Percentiles rank a stretch among this genome's conserved stretches.
phyloP scores from a whole-genome alignment of 2,797 vertebrate species.

The Ceryle rudis region DNA sequence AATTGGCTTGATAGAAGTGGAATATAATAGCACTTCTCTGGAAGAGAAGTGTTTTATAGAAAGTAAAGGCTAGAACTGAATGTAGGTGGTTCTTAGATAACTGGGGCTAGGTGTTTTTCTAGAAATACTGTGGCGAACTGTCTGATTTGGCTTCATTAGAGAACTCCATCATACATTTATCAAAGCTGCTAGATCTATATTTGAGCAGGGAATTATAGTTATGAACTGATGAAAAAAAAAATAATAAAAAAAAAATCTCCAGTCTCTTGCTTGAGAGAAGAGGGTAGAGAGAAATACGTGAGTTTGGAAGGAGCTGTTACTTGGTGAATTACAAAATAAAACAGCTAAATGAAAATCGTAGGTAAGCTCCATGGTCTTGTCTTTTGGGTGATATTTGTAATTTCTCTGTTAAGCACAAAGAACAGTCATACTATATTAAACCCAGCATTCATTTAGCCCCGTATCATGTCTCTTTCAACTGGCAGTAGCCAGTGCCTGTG shows the following conservation, averaged over 20 bases:
- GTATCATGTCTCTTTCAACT: neutral
- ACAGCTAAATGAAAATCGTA: neutral
- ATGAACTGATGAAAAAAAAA: neutral
- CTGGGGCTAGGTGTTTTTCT: neutral
- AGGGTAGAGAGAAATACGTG: neutral
- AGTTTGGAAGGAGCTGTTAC: neutral
- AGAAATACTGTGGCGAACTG: neutral
- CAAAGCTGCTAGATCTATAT: neutral
- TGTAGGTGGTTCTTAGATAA: constrained; percentile 44
- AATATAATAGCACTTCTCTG: constrained; percentile 4
- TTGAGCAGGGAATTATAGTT: neutral
- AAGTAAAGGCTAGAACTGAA: constrained; percentile 29
- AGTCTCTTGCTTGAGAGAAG: neutral
- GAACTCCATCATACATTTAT: neutral
- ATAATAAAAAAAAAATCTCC: neutral
- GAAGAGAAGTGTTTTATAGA: constrained; percentile 8
- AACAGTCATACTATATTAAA: neutral
- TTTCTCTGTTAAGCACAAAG: neutral
- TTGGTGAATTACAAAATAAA: neutral
- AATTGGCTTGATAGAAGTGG: neutral
- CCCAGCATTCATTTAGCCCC: neutral
- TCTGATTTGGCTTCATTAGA: neutral
- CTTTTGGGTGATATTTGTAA: neutral
- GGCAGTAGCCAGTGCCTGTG: neutral
- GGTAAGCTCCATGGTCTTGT: neutral